A percentile compares a stretch with the other conserved stretches of the same genome.
Evolutionary conservation across 2,113 vertebrate genomes (phyloP).

Genomic region (Lagopus muta): DNA sequence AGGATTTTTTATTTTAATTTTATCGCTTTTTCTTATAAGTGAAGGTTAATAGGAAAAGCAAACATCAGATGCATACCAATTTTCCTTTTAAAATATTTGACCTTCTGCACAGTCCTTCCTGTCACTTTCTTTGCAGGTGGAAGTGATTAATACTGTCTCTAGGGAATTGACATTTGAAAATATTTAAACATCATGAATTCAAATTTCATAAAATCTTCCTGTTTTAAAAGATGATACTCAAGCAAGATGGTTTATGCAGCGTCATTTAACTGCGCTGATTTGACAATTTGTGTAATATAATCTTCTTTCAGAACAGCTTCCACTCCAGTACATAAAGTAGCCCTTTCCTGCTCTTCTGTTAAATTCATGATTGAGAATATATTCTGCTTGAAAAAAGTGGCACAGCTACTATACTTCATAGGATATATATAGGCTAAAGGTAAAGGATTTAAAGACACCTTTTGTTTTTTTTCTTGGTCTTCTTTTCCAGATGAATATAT

Average conservation of each 20-base stretch:
- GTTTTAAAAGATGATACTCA: neutral
- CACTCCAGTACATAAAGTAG: neutral
- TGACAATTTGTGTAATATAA: slow-evolving; percentile 16
- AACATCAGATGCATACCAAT: neutral
- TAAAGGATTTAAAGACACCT: neutral
- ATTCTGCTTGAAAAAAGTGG: neutral
- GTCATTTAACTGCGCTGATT: slow-evolving; percentile 5
- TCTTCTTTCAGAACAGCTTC: neutral
- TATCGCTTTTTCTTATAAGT: neutral
- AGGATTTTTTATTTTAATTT: neutral
- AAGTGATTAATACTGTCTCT: neutral
- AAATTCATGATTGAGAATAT: neutral
- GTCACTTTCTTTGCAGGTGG: neutral
- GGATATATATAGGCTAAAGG: neutral
- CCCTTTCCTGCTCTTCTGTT: neutral
- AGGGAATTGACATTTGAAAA: neutral
- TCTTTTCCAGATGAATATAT: neutral
- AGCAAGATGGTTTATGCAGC: neutral
- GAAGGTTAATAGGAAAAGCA: slow-evolving; percentile 39
- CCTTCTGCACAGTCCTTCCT: neutral
- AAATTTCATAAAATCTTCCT: neutral
- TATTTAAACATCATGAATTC: neutral
- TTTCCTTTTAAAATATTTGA: neutral
- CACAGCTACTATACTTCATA: neutral
- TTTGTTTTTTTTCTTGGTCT: neutral